Conservation (phyloP, 2,797 vertebrate species). For the Pagetopsis macropterus region DNA sequence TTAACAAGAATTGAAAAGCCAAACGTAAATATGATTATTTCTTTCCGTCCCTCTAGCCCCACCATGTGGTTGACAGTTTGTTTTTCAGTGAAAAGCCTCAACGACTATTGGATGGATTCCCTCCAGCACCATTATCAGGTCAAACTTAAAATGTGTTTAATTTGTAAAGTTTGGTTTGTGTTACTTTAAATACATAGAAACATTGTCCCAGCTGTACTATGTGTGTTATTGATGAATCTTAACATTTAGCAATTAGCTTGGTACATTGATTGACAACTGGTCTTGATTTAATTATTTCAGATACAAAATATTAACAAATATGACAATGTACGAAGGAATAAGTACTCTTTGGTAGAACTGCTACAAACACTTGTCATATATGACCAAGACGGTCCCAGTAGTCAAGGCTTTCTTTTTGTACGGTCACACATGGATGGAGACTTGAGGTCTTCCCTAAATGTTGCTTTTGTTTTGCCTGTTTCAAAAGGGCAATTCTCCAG, state of each 20-base stretch:
- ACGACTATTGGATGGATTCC: not conserved
- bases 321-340: not conserved
- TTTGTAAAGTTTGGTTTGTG: not conserved
- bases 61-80: not conserved
- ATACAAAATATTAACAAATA: not conserved
- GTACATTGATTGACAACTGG: not conserved
- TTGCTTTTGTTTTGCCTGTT: not conserved
- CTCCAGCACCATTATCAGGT: not conserved
- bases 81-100: not conserved
- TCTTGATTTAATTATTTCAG: not conserved
- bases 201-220: not conserved
- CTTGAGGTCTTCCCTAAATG: not conserved
- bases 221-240: not conserved
- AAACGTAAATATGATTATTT: too few relatives aligned
- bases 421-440: not conserved
- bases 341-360: not conserved
- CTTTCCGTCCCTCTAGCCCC: not conserved
- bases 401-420: not conserved
- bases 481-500: constrained; percentile 1
- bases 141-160: not conserved
- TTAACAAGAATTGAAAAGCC: not conserved
- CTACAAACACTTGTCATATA: not conserved
- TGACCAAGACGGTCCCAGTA: not conserved
- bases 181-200: not conserved
- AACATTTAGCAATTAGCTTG: not conserved